Percentiles rank a stretch among this genome's conserved stretches.
These are phyloP conservation scores for Eumaeus atala DNA, from an alignment of 1,140 invertebrate species.

Conservation along the genomic window DNA sequence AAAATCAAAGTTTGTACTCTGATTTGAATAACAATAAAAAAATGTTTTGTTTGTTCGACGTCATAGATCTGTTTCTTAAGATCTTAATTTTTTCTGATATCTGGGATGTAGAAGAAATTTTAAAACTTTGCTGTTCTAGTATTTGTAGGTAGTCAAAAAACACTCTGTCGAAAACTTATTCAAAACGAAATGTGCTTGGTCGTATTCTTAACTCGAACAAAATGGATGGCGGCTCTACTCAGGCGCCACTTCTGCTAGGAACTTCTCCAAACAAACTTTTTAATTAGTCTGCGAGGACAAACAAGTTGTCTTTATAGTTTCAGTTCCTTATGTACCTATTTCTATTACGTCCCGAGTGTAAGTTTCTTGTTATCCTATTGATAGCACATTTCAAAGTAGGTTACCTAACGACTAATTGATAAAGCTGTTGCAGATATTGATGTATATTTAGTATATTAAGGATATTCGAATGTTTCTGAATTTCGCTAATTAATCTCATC, in stretches of 20 bases:
- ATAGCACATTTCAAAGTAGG: constrained; percentile 5
- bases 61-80: too few relatives aligned
- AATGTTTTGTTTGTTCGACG: too few relatives aligned
- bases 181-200: constrained; percentile 10
- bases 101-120: too few relatives aligned
- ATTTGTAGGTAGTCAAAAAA: constrained; percentile 3
- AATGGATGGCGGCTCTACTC: constrained; percentile 47
- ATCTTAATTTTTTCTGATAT: too few relatives aligned
- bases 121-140: too few relatives aligned
- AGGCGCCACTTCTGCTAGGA: constrained; percentile 47
- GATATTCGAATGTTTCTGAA: too few relatives aligned
- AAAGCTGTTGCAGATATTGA: too few relatives aligned
- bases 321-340: constrained; percentile 33
- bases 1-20: too few relatives aligned
- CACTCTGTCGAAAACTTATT: constrained; percentile 9
- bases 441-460: too few relatives aligned
- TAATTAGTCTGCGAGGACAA: constrained; percentile 70
- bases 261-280: constrained; percentile 67
- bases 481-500: too few relatives aligned
- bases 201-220: constrained; percentile 48
- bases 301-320: constrained; percentile 62
- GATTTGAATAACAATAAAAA: too few relatives aligned
- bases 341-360: constrained; percentile 13
- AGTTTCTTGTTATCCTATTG: constrained; percentile 14
- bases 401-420: background rate